Evolutionary conservation across 2,113 vertebrate species (phyloP).

Genomic region (Pachyramphus minor): DNA sequence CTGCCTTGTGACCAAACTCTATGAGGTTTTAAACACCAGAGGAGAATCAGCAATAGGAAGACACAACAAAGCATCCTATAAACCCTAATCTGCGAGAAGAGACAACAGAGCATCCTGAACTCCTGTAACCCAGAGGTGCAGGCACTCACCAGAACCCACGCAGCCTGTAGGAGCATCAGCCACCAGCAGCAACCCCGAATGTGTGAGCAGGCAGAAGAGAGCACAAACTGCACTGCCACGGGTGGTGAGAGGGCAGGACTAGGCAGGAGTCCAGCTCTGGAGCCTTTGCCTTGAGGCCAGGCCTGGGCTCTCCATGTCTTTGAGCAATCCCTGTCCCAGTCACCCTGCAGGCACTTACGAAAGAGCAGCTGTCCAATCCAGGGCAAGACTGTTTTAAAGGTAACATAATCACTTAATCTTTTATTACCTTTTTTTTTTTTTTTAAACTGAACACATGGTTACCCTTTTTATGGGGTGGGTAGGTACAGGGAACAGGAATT

Average conservation of each 20-base stretch:
- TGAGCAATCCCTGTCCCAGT: not conserved
- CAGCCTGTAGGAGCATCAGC: not conserved
- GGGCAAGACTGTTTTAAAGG: not conserved
- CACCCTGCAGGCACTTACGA: accelerated
- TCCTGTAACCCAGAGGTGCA: not conserved
- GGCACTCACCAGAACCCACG: constrained; percentile 19
- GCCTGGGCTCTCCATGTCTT: not conserved
- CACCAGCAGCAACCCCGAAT: not conserved
- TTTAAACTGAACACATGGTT: not conserved
- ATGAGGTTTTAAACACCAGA: not conserved
- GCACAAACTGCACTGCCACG: not conserved
- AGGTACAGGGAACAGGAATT: not conserved
- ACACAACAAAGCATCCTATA: not conserved
- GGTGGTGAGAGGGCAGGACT: not conserved
- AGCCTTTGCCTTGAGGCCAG: not conserved
- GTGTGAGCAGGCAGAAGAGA: not conserved
- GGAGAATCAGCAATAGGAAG: not conserved
- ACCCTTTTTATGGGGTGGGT: not conserved
- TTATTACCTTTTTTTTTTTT: too few relatives aligned
- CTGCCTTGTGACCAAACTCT: not conserved
- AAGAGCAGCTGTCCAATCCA: not conserved
- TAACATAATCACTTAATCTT: not conserved
- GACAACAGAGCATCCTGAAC: not conserved
- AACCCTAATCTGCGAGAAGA: accelerated
- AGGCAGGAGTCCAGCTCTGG: not conserved